Conservation (phyloP, 2,797 vertebrate species). For the Labroides dimidiatus region DNA sequence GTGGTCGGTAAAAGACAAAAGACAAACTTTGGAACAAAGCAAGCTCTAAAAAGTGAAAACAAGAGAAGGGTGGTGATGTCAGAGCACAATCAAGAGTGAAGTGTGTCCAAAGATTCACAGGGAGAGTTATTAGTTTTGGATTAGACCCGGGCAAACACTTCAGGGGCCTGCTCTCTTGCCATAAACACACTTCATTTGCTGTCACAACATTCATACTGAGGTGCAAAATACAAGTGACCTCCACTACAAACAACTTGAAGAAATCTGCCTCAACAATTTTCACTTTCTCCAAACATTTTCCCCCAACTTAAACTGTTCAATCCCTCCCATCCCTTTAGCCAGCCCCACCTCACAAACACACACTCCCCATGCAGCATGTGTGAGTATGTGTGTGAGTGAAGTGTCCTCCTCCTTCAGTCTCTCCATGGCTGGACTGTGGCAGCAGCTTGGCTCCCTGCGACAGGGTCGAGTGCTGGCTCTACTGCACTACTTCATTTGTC, state of each 20-base stretch:
- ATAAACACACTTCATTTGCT: slow-evolving; percentile 26
- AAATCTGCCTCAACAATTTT: slow-evolving; percentile 20
- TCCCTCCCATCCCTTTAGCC: slow-evolving; percentile 65
- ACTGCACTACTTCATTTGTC: slow-evolving; percentile 51
- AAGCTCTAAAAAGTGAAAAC: slow-evolving; percentile 38
- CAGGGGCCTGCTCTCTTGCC: slow-evolving; percentile 33
- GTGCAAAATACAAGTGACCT: slow-evolving; percentile 36
- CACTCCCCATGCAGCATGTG: slow-evolving; percentile 43
- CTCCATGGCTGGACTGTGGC: slow-evolving; percentile 76
- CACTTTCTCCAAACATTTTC: slow-evolving; percentile 41
- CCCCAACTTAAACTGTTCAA: slow-evolving; percentile 43
- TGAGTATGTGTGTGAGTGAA: slow-evolving; percentile 35
- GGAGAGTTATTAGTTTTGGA: slow-evolving; percentile 55
- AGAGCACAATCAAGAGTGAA: slow-evolving; percentile 23
- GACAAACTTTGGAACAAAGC: slow-evolving; percentile 2
- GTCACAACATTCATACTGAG: slow-evolving; percentile 34
- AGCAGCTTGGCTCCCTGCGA: slow-evolving; percentile 61
- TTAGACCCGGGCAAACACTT: slow-evolving; percentile 20
- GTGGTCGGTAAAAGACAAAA: slow-evolving; percentile 8
- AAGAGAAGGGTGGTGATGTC: slow-evolving; percentile 23
- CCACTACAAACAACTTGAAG: slow-evolving; percentile 23
- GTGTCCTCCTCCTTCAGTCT: slow-evolving; percentile 66
- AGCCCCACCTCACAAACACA: slow-evolving; percentile 61
- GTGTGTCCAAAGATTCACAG: slow-evolving; percentile 29
- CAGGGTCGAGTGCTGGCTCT: slow-evolving; percentile 58